Conservation (phyloP, 2,113 vertebrate genomes). For the Strix aluco region DNA sequence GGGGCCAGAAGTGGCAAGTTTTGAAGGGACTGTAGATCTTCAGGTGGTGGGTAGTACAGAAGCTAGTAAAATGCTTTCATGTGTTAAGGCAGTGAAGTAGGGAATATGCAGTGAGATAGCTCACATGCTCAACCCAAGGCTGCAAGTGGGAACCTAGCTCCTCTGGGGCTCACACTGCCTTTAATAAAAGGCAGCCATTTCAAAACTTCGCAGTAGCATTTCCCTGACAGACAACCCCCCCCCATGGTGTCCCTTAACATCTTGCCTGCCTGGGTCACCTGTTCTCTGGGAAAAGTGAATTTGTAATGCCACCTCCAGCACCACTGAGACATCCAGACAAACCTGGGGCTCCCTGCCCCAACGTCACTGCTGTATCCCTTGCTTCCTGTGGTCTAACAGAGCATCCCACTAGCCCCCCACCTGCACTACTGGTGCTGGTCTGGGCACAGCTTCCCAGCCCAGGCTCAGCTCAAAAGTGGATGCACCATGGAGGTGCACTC, state of each 20-base stretch:
- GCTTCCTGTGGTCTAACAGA: neutral
- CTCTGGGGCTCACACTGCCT: neutral
- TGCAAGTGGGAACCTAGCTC: neutral
- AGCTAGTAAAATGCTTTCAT: neutral
- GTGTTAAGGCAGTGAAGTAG: neutral
- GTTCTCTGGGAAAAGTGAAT: neutral
- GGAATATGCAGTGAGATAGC: neutral
- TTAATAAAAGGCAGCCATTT: neutral
- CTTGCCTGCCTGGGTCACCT: neutral
- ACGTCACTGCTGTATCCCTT: neutral
- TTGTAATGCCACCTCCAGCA: neutral
- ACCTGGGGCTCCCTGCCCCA: neutral
- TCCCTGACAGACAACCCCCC: neutral
- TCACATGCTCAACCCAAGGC: fast-evolving
- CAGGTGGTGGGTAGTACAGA: neutral
- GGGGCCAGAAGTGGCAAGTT: neutral
- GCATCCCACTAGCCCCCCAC: neutral
- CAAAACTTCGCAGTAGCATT: neutral
- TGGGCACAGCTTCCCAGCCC: neutral
- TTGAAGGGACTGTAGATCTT: neutral
- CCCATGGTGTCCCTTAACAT: neutral
- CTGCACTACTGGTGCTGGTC: neutral
- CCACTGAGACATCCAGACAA: neutral
- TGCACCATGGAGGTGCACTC: fast-evolving
- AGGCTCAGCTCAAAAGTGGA: neutral